Conservation (phyloP, 1,140 invertebrate species). For the Zaprionus tsacasi region DNA sequence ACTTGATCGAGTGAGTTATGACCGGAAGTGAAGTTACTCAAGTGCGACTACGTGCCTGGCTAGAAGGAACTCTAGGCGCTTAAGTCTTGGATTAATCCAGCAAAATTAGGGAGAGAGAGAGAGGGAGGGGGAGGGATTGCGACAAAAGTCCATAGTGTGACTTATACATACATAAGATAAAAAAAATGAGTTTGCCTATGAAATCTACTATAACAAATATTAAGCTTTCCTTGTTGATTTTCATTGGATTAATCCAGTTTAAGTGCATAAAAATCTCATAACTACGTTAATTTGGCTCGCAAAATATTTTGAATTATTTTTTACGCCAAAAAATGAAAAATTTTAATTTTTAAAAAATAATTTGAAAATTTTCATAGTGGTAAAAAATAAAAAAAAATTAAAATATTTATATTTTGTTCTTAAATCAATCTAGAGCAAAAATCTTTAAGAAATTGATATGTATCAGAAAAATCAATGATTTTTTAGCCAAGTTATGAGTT, state of each 20-base stretch:
- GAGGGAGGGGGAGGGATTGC: too few relatives aligned
- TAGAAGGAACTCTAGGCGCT: neutral
- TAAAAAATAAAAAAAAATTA: neutral
- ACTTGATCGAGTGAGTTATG: conserved; percentile 20
- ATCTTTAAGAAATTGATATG: neutral
- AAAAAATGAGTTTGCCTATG: too few relatives aligned
- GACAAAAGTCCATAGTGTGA: too few relatives aligned
- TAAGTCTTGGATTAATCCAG: neutral
- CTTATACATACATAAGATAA: too few relatives aligned
- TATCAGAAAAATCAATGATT: neutral
- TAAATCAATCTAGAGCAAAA: neutral
- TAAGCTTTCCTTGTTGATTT: too few relatives aligned
- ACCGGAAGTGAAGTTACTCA: neutral
- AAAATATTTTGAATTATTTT: neutral
- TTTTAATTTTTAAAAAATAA: too few relatives aligned
- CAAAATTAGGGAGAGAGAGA: neutral
- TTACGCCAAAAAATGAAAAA: neutral
- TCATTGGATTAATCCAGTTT: too few relatives aligned
- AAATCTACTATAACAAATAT: too few relatives aligned
- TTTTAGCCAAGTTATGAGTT: neutral
- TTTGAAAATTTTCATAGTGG: too few relatives aligned
- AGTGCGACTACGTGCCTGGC: conserved; percentile 2
- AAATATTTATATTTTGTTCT: neutral
- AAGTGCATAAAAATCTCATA: too few relatives aligned
- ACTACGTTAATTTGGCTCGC: too few relatives aligned